A percentile compares a stretch with the other conserved stretches of the same genome.
phyloP scores from a whole-genome alignment of 92 coral and sea anemone genomes.

The Epizoanthus ramosus region DNA sequence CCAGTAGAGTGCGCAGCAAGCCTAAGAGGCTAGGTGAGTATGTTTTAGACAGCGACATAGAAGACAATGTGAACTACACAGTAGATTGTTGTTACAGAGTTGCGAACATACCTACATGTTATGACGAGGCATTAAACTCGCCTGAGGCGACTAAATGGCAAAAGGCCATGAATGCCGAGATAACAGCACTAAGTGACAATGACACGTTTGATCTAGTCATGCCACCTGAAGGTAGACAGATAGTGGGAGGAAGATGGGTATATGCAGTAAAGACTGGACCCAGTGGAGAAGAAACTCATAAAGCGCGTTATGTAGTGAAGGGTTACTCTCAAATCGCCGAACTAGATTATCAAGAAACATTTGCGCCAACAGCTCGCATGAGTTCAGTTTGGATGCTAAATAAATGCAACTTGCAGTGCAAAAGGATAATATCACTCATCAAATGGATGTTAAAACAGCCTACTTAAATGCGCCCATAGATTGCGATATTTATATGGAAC shows the following conservation, averaged over 20 bases:
- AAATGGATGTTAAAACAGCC: slow-evolving; percentile 60
- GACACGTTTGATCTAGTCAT: slow-evolving; percentile 61
- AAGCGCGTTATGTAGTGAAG: slow-evolving; percentile 61
- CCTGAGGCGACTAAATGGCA: slow-evolving; percentile 55
- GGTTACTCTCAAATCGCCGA: slow-evolving; percentile 56
- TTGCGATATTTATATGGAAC: slow-evolving; percentile 53
- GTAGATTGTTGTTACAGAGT: slow-evolving; percentile 60
- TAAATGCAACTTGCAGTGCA: slow-evolving; percentile 60
- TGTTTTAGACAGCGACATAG: slow-evolving; percentile 42
- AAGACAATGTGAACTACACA: slow-evolving; percentile 57
- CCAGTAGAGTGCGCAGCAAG: slow-evolving; percentile 43
- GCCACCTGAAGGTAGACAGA: slow-evolving; percentile 62
- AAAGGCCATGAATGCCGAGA: slow-evolving; percentile 64
- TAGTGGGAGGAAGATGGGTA: slow-evolving; percentile 74
- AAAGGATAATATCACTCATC: slow-evolving; percentile 33
- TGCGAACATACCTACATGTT: slow-evolving; percentile 45
- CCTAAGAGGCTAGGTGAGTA: slow-evolving; percentile 51
- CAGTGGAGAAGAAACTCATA: slow-evolving; percentile 53
- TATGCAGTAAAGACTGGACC: slow-evolving; percentile 55
- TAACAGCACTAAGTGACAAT: slow-evolving; percentile 53
- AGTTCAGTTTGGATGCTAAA: slow-evolving; percentile 52
- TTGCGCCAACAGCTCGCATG: slow-evolving; percentile 60
- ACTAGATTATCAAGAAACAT: slow-evolving; percentile 54
- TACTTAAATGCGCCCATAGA: slow-evolving; percentile 54
- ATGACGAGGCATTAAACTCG: slow-evolving; percentile 53